Evolutionary conservation across 2,113 vertebrate species (phyloP), one percentile per base, ranked within the genome.

Genomic region (Gobio gobio): DNA sequence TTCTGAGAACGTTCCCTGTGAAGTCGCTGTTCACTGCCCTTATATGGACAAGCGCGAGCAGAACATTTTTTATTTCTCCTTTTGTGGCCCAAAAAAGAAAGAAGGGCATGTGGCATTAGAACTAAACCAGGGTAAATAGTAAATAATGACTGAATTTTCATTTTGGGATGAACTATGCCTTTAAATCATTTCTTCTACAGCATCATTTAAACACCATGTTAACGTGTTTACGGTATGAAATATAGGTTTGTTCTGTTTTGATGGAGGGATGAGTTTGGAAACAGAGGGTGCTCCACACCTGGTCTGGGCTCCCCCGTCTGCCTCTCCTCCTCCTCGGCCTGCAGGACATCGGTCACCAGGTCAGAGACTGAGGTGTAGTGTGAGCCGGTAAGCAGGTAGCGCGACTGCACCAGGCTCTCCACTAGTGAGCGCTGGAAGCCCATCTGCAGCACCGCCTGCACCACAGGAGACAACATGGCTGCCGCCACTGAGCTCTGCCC

Each of bases 371-470:
- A 94, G 0, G 78, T 87, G 88, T 96, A 95, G 79, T 87, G 87
- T 61, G 87, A 86, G 13, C 96, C 94, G 18, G 90, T 91, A 89
- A 94, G 84, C n/a, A 93, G 16, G 78, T 90, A 95, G 86, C 91
- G 95, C 82, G 93, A 92, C 85, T 93, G 90, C 54, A 94, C 91
- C 90, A 95, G 88, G 83, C 83, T 92, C 89, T 91, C 88, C 88
- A 96, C 94, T 56, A 92, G 29, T 2, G 10, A 47, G 6, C 87
- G 86, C 70, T 94, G 92, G 89, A 96, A 96, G 58, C 95, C 96
- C 95, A 96, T 96, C 91, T 94, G 90, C 51, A 94, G 86, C 54
- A 93, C 94, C 16, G 92, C 92, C 91, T 94, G 93, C 47, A 94
- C 93, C 77, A 93, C 20, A 0, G 92, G 90, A 49, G 91, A 92